A percentile compares a stretch with the other conserved stretches of the same genome.
These are phyloP conservation scores for Nebria salina DNA, from an alignment of 2,888 invertebrate genomes.

Conservation along the genomic window DNA sequence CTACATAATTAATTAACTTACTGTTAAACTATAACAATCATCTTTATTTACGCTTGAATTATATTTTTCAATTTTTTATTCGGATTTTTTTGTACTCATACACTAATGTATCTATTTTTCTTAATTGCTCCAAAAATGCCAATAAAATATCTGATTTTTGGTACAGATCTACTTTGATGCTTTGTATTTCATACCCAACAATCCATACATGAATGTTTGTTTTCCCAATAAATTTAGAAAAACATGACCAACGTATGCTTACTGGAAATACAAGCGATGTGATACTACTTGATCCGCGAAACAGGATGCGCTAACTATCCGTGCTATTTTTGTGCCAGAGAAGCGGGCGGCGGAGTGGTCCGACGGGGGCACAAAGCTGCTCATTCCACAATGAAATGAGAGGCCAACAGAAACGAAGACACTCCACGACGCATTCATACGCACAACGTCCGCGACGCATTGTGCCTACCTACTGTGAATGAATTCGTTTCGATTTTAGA, in stretches of 20 bases:
- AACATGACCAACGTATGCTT: not conserved
- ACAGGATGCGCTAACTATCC: constrained; percentile 41
- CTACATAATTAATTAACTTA: no score
- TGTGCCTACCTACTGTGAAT: not conserved
- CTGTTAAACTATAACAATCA: no score
- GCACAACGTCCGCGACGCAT: constrained; percentile 5
- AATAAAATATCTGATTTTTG: no score
- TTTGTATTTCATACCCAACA: no score
- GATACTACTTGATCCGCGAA: not conserved
- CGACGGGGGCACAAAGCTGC: not conserved
- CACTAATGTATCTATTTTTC: no score
- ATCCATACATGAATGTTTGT: not conserved
- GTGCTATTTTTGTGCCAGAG: constrained; percentile 34
- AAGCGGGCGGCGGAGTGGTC: not conserved
- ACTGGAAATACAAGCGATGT: not conserved
- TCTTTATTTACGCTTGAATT: no score
- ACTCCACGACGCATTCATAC: not conserved
- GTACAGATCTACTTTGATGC: no score
- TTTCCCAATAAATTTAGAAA: not conserved
- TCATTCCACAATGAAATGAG: constrained; percentile 12
- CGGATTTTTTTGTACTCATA: no score
- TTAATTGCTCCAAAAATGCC: no score
- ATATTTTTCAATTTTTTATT: no score
- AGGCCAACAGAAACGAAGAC: constrained; percentile 4
- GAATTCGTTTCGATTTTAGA: not conserved